Conservation (phyloP, 2,113 vertebrate genomes). For the Phylloscopus trochilus region DNA sequence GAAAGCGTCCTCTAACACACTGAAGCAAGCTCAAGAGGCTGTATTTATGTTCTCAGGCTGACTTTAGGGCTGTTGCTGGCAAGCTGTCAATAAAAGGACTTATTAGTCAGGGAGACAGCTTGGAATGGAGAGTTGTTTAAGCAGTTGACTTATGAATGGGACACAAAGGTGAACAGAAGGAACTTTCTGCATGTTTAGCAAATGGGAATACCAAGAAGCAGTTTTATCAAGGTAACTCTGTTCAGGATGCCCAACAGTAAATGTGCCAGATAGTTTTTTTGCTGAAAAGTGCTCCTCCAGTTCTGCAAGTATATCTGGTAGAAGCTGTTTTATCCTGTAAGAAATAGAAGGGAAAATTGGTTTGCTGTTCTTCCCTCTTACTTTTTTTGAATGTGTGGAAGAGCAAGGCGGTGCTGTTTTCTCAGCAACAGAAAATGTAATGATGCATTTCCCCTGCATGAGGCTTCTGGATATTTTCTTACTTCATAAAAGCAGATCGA, state of each 20-base stretch:
- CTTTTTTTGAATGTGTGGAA: not conserved
- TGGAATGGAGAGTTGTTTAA: constrained; percentile 30
- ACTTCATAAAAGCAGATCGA: not conserved
- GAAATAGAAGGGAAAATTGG: not conserved
- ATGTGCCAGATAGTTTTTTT: not conserved
- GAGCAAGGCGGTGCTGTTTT: not conserved
- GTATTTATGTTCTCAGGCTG: constrained; percentile 58
- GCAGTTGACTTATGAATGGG: not conserved
- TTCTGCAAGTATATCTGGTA: not conserved
- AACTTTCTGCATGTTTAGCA: not conserved
- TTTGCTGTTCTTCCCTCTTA: not conserved
- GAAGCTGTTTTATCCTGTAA: not conserved
- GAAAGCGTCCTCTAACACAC: constrained; percentile 32
- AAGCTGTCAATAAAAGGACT: constrained; percentile 47
- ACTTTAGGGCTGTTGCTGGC: constrained; percentile 58
- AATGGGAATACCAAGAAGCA: not conserved
- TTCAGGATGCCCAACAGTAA: not conserved
- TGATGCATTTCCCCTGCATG: not conserved
- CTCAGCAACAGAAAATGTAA: not conserved
- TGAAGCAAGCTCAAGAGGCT: constrained; percentile 50
- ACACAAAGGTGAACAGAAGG: constrained; percentile 28
- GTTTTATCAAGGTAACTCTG: not conserved
- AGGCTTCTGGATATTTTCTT: not conserved
- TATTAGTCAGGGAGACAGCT: constrained; percentile 47
- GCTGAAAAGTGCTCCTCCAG: not conserved